Base-by-base conservation (phyloP, 2,113 vertebrate genomes). In the Gulo gulo region DNA sequence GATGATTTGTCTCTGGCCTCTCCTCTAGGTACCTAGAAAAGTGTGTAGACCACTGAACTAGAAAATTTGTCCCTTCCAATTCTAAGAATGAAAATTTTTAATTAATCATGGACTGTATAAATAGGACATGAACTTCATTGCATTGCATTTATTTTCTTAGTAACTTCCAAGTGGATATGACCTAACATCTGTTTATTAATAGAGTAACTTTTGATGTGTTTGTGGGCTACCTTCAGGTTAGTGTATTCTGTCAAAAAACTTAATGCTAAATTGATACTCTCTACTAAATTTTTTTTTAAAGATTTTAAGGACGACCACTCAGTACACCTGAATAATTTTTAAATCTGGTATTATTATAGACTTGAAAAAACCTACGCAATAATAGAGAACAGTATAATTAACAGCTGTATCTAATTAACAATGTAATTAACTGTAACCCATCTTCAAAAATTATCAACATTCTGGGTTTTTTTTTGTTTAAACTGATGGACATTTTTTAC, bases 141-240 rank as follows among this genome's bases (percentile, higher is more conserved):
- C 4, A 45, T 85, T 97, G 24, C 15, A 36, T 45, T 73, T 88
- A 71, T 95, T 96, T 89, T 16, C 45, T 96, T 16, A 81, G 88
- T 95, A 95, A 78, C 85, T 94, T 94, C 12, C 29, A 78, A 97
- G 24, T 85, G 78, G 36, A 45, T 90, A 65, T 3, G 39, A 26
- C 11, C 34, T 59, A 23, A 61, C 15, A 20, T 88, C 2, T 95
- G 2, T 95, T 12, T 90, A 1, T 63, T 55, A 20, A 42, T 73
- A 67, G 36, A 93, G 23, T 93, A 71, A 73, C 59, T 94, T 65
- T 90, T 96, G 29, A 63, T 97, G 12, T 95, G 47, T 81, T 93
- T 69, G 71, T 82, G 36, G 36, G 87, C 34, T 95, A 55, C 36
- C 47, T 74, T 86, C 5, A 84, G 73, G 45, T 91, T 86, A 71